phyloP scores from a whole-genome alignment of 2,888 invertebrate species.

The Eudasyphora cyanicolor region DNA sequence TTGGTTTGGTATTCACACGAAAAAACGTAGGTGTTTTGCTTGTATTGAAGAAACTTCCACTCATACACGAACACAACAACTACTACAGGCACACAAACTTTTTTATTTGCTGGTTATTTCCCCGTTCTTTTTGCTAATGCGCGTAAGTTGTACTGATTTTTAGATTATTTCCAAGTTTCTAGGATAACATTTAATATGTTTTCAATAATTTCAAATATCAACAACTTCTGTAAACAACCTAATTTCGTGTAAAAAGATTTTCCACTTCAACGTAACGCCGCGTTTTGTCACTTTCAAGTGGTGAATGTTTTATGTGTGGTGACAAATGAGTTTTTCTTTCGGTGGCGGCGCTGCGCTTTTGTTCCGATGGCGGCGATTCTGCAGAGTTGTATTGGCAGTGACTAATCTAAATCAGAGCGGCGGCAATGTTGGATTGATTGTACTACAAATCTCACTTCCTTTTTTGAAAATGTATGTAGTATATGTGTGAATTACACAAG shows the following conservation, averaged over 20 bases:
- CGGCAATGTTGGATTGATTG: no score
- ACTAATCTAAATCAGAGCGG: no score
- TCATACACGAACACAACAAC: constrained; percentile 40
- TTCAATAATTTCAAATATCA: constrained; percentile 46
- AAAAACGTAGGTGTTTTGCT: constrained; percentile 59
- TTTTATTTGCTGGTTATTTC: constrained; percentile 57
- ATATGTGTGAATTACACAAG: no score
- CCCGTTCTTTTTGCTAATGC: constrained; percentile 48
- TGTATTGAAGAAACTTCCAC: constrained; percentile 44
- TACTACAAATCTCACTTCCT: no score
- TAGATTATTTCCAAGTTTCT: constrained; percentile 24
- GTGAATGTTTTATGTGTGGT: constrained; percentile 52
- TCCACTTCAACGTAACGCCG: constrained; percentile 68
- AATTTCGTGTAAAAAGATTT: constrained; percentile 64
- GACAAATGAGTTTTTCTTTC: constrained; percentile 12
- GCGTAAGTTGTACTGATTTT: constrained; percentile 62
- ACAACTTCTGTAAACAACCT: constrained; percentile 64
- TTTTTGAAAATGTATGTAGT: no score
- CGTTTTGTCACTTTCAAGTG: constrained; percentile 59
- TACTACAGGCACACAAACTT: constrained; percentile 41
- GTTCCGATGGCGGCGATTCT: no score
- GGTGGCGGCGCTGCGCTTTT: constrained; percentile 18
- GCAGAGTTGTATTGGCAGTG: constrained; percentile 14
- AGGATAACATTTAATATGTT: constrained; percentile 8
- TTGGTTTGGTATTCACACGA: constrained; percentile 18